Evolutionary conservation across 1,140 invertebrate species (phyloP).

Genomic region (Platyura marginata): DNA sequence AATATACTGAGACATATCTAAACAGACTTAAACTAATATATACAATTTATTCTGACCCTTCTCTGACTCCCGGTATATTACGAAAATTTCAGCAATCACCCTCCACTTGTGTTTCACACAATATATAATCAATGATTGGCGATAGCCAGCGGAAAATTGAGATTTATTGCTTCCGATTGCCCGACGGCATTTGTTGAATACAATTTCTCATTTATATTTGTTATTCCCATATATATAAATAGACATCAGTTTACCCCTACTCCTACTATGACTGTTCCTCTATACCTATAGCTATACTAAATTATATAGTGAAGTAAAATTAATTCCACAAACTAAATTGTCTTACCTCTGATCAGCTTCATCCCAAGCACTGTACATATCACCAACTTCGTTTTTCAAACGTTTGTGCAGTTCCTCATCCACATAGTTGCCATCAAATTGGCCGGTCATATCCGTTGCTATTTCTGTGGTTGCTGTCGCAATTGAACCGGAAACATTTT

Average conservation of each 20-base stretch:
- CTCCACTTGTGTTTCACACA: not conserved
- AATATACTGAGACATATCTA: not conserved
- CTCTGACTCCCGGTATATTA: not conserved
- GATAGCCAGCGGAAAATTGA: not conserved
- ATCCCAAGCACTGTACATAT: conserved; percentile 58
- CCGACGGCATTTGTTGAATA: conserved; percentile 1
- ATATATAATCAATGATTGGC: conserved; percentile 1
- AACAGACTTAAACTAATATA: not conserved
- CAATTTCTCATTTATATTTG: no score
- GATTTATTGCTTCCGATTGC: conserved; percentile 2
- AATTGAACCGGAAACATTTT: not conserved
- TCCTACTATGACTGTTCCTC: no score
- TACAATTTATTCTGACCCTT: not conserved
- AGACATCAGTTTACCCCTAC: no score
- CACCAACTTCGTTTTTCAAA: conserved; percentile 50
- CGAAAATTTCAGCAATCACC: not conserved
- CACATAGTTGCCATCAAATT: conserved; percentile 6
- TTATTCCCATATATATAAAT: no score
- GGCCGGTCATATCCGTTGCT: conserved; percentile 10
- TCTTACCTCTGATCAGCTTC: conserved; percentile 55
- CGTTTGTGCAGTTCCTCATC: conserved; percentile 28
- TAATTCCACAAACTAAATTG: no score
- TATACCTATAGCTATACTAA: no score
- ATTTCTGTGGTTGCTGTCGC: conserved; percentile 5
- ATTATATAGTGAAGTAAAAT: no score